These are phyloP conservation scores for Hydrolagus colliei DNA, from an alignment of 2,797 vertebrate genomes.

Conservation along the genomic window DNA sequence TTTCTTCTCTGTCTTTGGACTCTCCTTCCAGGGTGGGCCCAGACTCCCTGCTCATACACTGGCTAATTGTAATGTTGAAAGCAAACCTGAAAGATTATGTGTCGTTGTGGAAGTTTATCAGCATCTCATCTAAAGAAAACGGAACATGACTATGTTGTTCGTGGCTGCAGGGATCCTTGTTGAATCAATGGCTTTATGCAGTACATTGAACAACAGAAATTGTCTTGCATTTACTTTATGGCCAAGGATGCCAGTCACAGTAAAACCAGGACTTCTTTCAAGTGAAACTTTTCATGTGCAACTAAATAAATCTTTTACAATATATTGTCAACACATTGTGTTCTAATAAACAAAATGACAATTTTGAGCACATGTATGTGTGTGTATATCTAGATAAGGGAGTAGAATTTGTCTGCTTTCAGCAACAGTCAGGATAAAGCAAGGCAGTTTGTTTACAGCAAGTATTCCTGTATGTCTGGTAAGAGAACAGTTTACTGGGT, in stretches of 20 bases:
- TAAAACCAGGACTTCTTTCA: slow-evolving; percentile 45
- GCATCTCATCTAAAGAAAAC: slow-evolving; percentile 49
- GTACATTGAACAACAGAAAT: slow-evolving; percentile 57
- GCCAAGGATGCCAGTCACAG: slow-evolving; percentile 43
- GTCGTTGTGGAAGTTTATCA: slow-evolving; percentile 52
- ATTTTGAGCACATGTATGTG: neutral
- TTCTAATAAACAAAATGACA: slow-evolving; percentile 5
- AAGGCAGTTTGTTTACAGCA: neutral
- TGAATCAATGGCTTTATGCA: slow-evolving; percentile 56
- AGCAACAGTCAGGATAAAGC: neutral
- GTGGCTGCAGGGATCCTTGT: slow-evolving; percentile 53
- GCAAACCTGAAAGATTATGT: slow-evolving; percentile 53
- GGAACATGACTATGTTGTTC: slow-evolving; percentile 48
- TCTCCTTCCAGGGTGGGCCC: slow-evolving; percentile 33
- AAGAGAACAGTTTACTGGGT: neutral
- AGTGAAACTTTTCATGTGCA: slow-evolving; percentile 33
- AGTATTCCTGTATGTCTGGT: neutral
- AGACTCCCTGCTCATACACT: slow-evolving; percentile 44
- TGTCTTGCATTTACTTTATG: slow-evolving; percentile 60
- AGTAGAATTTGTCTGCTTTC: neutral
- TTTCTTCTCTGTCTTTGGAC: slow-evolving; percentile 30
- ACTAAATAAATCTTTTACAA: slow-evolving; percentile 39
- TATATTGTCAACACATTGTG: slow-evolving; percentile 27
- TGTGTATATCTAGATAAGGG: neutral
- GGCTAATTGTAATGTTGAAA: slow-evolving; percentile 58